Percentiles rank a stretch among this genome's conserved stretches.
Conservation (phyloP, 2,888 invertebrate genomes). For the Phyllotreta cruciferae region DNA sequence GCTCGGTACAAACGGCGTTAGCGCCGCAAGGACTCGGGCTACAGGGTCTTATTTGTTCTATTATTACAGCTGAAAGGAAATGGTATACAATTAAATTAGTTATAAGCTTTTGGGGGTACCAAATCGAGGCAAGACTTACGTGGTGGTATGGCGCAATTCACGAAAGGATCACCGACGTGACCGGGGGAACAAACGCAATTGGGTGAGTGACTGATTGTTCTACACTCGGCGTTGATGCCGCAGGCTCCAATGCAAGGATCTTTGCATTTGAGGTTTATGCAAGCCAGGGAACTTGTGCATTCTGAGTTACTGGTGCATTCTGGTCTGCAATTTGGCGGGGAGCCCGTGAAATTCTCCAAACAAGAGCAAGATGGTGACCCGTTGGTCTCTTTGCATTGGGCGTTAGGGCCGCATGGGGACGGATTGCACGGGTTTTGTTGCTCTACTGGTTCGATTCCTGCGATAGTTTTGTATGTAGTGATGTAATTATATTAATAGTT, state of each 20-base stretch:
- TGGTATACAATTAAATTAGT: too few species aligned
- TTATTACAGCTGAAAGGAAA: slow-evolving; percentile 45
- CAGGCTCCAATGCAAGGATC: slow-evolving; percentile 80
- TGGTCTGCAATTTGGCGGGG: slow-evolving; percentile 76
- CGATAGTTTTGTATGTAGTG: slow-evolving; percentile 11
- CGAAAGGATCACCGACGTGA: slow-evolving; percentile 70
- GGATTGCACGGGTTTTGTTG: slow-evolving; percentile 72
- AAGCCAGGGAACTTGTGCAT: slow-evolving; percentile 73
- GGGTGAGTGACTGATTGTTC: slow-evolving; percentile 75
- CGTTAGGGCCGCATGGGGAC: slow-evolving; percentile 75
- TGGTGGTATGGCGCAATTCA: slow-evolving; percentile 62
- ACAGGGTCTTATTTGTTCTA: slow-evolving; percentile 64
- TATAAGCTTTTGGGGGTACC: slow-evolving; percentile 20
- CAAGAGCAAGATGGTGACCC: slow-evolving; percentile 69
- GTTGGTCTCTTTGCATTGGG: slow-evolving; percentile 63
- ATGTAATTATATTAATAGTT: too few species aligned
- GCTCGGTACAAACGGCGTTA: slow-evolving; percentile 70
- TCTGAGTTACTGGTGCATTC: slow-evolving; percentile 78
- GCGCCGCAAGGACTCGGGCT: slow-evolving; percentile 75
- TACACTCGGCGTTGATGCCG: slow-evolving; percentile 75
- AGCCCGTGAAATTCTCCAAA: slow-evolving; percentile 67
- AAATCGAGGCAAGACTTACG: slow-evolving; percentile 39
- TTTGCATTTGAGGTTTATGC: slow-evolving; percentile 76
- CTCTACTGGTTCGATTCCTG: slow-evolving; percentile 43
- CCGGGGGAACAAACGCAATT: slow-evolving; percentile 70